Base-by-base conservation (phyloP, 2,113 vertebrate species). In the Larimichthys crocea region DNA sequence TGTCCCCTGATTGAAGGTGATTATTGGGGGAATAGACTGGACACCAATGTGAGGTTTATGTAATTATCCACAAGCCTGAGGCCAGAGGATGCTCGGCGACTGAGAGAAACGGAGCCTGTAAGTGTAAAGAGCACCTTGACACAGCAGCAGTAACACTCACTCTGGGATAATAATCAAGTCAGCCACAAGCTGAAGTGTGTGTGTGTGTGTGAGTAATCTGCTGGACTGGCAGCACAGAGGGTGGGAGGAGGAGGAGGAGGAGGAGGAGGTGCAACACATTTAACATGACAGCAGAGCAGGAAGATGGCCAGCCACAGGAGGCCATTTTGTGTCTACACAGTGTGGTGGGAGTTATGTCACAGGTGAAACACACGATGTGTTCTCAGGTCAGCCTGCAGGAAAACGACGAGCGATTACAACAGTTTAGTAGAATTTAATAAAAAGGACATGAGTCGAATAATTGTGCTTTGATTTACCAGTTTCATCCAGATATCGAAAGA, bases 11-110 rank as follows among this genome's bases (percentile, higher is more conserved):
- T 49, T 16, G 59, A 86, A 83, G 74, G 70, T 60, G 75, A 46
- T 84, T 76, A 91, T 83, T 77, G 68, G 81, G 52, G 20, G 71
- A 80, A 12, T 52, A 42, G 42, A 42, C 61, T 17, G 62, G 72
- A 62, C 53, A 20, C 17, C 84, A 60, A 56, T 8, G 66, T 71
- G 40, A 75, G 76, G 53, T 66, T 78, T 20, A 40, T 65, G 22
- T 78, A 53, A 84, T 83, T 75, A 82, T 78, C 19, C 79, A 10
- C 69, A 75, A 31, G 63, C 50, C 52, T 63, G 3, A 60, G 49
- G n/a, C 79, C 56, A 29, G 10, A 75, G 61, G 24, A 56, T 12
- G 22, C 52, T 19, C n/a, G 12, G 71, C 52, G 50, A n/a, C 31
- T 40, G 35, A 15, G 35, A 83, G 80, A 66, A 22, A 68, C n/a